These are phyloP conservation scores for Albula goreensis DNA, from an alignment of 2,113 vertebrate genomes.

Conservation along the genomic window DNA sequence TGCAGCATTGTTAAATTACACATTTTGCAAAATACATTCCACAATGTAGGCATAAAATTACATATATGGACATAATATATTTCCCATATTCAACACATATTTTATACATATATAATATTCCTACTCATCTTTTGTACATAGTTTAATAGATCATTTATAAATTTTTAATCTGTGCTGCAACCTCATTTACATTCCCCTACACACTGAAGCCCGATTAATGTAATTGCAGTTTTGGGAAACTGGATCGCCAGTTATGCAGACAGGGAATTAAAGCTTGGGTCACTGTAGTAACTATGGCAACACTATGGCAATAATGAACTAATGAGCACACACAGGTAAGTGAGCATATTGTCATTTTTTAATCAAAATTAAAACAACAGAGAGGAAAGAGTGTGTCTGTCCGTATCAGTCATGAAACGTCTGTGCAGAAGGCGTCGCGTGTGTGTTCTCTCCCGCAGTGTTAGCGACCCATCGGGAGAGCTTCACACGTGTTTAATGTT, in stretches of 20 bases:
- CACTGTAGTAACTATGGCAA: not conserved
- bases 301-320: not conserved
- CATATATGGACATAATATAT: slow-evolving; percentile 1
- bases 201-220: not conserved
- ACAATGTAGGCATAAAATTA: slow-evolving; percentile 2
- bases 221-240: not conserved
- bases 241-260: not conserved
- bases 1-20: slow-evolving; percentile 31
- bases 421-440: not conserved
- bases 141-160: slow-evolving; percentile 38
- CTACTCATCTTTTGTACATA: not conserved
- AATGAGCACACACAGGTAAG: slow-evolving; percentile 1
- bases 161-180: not conserved
- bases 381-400: not conserved
- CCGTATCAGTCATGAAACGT: not conserved
- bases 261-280: not conserved
- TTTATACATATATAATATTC: slow-evolving; percentile 24
- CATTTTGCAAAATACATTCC: slow-evolving; percentile 46
- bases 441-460: not conserved
- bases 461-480: not conserved
- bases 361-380: slow-evolving; percentile 15
- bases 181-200: slow-evolving; percentile 28
- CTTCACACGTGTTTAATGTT: not conserved
- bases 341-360: slow-evolving; percentile 13
- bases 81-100: not conserved